Base-by-base conservation (phyloP, 2,888 invertebrate species). In the Cataglyphis rosenhaueri region DNA sequence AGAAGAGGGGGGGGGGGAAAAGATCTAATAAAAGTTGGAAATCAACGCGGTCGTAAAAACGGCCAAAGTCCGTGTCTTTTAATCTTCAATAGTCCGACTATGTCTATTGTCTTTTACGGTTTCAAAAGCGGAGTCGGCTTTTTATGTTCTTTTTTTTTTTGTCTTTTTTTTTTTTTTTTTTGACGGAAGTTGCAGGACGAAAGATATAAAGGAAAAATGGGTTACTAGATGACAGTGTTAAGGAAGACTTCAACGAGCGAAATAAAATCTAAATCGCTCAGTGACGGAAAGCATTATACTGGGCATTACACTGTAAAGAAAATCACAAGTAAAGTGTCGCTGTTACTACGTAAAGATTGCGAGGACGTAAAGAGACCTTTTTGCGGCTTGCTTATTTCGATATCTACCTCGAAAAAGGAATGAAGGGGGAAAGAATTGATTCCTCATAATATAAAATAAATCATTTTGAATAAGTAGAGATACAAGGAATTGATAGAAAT, bases 281-380 rank as follows among this genome's bases (percentile, higher is more conserved):
- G 82, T 76, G 73, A 41, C 68, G 66, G 55, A n/a, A 73, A 52
- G 15, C 10, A 62, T 61, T 44, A 48, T 18, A 21, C 25, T 29
- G 61, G 6, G 21, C 9, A n/a, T n/a, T n/a, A n/a, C n/a, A n/a
- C 68, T 68, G 68, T 78, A 76, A 82, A 78, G 66, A 12, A 68
- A 64, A 85, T 66, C 44, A 57, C 66, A 25, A 25, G 32, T 59
- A 10, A 74, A 44, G 12, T 44, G 29, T 73, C 25, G 15, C 10
- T n/a, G 32, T 32, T 48, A 71, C 38, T 15, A 1, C 9, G 6
- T 25, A 12, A 52, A n/a, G 32, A 9, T 61, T 41, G 8, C 41
- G 8, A 73, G 25, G 1, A 57, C 1, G 25, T 18, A 29, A 4
- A 48, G 25, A 21, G 9, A 59, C n/a, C 4, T 15, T 21, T 18